Evolutionary conservation across 2,888 invertebrate genomes (phyloP), one percentile per base, ranked within the genome.

Genomic region (Cheilosia soror): DNA sequence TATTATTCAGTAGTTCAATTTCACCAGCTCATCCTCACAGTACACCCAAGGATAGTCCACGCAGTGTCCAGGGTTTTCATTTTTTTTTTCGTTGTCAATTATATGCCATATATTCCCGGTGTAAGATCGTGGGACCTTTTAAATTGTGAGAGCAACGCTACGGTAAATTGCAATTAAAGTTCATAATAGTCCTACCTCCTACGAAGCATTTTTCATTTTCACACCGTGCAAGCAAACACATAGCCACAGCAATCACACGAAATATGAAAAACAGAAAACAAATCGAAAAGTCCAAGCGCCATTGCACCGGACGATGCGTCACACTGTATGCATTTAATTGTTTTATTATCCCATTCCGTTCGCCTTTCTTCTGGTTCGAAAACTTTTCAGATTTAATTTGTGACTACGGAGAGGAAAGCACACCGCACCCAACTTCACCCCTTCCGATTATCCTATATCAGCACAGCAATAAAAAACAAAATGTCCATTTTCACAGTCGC

Each of bases 281-380:
- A 47, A 47, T 15, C 49, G 37, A 62, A 55, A 25, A 20, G 55
- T 55, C 29, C 68, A 55, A 68, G 55, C 27, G n/a, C 75, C 37
- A 79, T 57, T 68, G 49, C 55, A 63, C 73, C 25, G 40, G 27
- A 29, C n/a, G 33, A 29, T 7, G 49, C n/a, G 63, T 20, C 20
- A 27, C 15, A 29, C 33, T 53, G 27, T 57, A 58, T 73, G 83
- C 79, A 53, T 84, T 84, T 84, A 79, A 84, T 79, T 84, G 73
- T 68, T 84, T 79, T 79, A 75, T 79, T 84, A 58, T 79, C 51
- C 63, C 77, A 53, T 65, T 82, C 53, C 25, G 65, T 69, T 42
- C 44, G 57, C 7, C n/a, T 53, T 49, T 69, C 42, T 75, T 71
- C 29, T 69, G 69, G 49, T 47, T 69, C 42, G 49, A n/a, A n/a